These are phyloP conservation scores for Automeris io DNA, from an alignment of 2,888 invertebrate genomes.

Conservation along the genomic window DNA sequence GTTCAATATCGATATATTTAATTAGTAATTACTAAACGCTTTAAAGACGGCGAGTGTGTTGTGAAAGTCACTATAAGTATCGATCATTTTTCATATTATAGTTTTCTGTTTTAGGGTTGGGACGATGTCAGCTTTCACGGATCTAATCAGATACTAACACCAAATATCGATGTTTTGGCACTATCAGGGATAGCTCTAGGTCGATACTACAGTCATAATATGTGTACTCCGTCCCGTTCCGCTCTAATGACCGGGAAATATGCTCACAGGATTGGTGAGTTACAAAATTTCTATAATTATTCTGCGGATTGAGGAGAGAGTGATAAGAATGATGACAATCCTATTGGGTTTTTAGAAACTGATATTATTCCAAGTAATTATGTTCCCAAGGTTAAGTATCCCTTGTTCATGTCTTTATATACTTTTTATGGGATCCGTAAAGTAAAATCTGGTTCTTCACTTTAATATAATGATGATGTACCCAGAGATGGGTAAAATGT, in stretches of 20 bases:
- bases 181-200: conserved; percentile 90
- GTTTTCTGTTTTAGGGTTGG: conserved; percentile 82
- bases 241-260: conserved; percentile 90
- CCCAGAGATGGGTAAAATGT: too few species aligned
- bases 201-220: conserved; percentile 88
- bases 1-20: neutral
- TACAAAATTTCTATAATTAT: neutral
- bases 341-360: too few species aligned
- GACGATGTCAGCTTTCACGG: conserved; percentile 95
- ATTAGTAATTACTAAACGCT: too few species aligned
- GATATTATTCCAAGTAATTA: too few species aligned
- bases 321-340: too few species aligned
- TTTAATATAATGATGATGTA: too few species aligned
- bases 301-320: neutral
- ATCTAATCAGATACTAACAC: conserved; percentile 89
- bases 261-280: conserved; percentile 84
- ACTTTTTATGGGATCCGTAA: too few species aligned
- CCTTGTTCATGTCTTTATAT: too few species aligned
- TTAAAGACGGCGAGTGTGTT: too few species aligned
- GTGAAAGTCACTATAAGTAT: too few species aligned
- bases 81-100: neutral
- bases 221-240: conserved; percentile 90
- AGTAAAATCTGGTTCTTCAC: too few species aligned
- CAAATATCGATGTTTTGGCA: conserved; percentile 92
- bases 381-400: too few species aligned